A percentile compares a stretch with the other conserved stretches of the same genome.
phyloP scores from a whole-genome alignment of 1,140 invertebrate genomes.

The Pogonomyrmex californicus region DNA sequence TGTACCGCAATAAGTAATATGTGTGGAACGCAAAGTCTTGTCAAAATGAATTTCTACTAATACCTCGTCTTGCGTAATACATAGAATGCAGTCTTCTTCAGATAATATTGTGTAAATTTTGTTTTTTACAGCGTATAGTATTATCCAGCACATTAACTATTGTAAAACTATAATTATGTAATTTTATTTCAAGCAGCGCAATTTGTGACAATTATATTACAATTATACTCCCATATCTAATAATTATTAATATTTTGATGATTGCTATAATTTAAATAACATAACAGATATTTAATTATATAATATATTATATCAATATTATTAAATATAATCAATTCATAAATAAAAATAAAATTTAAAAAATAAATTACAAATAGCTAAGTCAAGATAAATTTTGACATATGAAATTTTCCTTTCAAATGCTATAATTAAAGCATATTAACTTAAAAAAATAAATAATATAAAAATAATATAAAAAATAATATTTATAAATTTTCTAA shows the following conservation, averaged over 20 bases:
- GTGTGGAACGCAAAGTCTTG: constrained; percentile 53
- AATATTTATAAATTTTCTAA: background rate
- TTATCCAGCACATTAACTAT: background rate
- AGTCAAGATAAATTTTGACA: background rate
- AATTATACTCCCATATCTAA: background rate
- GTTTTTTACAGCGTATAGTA: background rate
- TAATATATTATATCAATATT: background rate
- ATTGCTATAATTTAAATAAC: background rate
- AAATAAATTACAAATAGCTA: too few relatives aligned
- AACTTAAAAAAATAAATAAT: too few relatives aligned
- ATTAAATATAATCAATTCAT: background rate
- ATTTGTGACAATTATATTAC: background rate
- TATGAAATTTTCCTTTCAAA: background rate
- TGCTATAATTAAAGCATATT: background rate
- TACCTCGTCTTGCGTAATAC: background rate
- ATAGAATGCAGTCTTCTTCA: background rate
- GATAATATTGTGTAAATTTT: constrained; percentile 28
- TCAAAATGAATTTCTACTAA: constrained; percentile 47
- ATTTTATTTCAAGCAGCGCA: background rate
- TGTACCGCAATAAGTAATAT: constrained; percentile 40
- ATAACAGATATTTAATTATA: background rate
- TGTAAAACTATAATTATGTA: background rate
- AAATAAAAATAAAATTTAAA: background rate
- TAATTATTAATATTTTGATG: background rate
- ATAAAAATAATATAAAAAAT: constrained; percentile 8